A percentile compares a stretch with the other conserved stretches of the same genome.
Evolutionary conservation across 37 sponge, comb jelly and placozoan genomes (phyloP).

Genomic region (Aplysina aerophoba): DNA sequence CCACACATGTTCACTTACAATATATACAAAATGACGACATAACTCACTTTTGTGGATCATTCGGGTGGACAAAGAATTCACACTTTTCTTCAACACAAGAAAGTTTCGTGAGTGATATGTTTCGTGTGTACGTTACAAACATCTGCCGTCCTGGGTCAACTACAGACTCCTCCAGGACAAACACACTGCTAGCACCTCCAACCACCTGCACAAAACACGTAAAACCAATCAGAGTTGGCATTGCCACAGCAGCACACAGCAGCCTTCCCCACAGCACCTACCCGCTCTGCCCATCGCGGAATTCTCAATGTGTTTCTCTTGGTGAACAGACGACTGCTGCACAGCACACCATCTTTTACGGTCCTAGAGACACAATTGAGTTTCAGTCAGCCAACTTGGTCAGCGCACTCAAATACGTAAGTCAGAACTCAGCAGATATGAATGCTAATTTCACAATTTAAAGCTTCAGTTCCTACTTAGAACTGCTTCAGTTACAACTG

Average conservation of each 20-base stretch:
- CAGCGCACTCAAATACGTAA: background rate
- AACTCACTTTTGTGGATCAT: conserved; percentile 71
- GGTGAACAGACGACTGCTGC: conserved; percentile 58
- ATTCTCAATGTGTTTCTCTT: conserved; percentile 55
- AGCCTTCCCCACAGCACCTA: background rate
- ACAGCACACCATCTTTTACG: conserved; percentile 36
- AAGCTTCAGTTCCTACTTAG: too few relatives aligned
- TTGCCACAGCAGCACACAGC: background rate
- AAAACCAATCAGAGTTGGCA: background rate
- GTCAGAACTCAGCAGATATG: background rate
- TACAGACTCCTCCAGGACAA: conserved; percentile 77
- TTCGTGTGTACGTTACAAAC: conserved; percentile 80
- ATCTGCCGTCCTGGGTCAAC: conserved; percentile 67
- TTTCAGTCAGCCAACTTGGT: background rate
- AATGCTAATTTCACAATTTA: background rate
- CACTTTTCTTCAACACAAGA: conserved; percentile 84
- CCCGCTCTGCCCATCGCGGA: conserved; percentile 59
- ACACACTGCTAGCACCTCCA: conserved; percentile 19
- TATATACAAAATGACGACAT: background rate
- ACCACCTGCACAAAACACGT: background rate
- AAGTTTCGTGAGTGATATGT: conserved; percentile 66
- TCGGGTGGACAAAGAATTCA: conserved; percentile 56
- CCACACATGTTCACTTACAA: too few relatives aligned
- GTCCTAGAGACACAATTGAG: background rate
- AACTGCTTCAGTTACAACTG: too few relatives aligned